Percentiles rank a stretch among this genome's conserved stretches.
These are phyloP conservation scores for Corythaeola cristata DNA, from an alignment of 2,113 vertebrate genomes.

Conservation along the genomic window DNA sequence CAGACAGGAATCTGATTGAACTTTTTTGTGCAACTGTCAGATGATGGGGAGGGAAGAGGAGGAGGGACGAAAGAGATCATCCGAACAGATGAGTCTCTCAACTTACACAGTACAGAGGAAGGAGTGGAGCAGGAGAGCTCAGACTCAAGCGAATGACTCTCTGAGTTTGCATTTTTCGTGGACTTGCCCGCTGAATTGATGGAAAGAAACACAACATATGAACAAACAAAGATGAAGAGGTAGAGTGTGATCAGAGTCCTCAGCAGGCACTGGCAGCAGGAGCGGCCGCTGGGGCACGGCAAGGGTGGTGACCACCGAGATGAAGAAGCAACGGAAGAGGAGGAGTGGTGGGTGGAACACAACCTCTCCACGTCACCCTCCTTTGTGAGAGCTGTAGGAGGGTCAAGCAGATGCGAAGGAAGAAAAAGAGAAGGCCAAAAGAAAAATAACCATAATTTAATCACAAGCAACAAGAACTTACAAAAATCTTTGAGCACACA, in stretches of 20 bases:
- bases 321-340: conserved; percentile 67
- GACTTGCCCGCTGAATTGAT: conserved; percentile 74
- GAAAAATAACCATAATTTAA: conserved; percentile 41
- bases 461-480: conserved; percentile 45
- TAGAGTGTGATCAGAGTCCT: conserved; percentile 73
- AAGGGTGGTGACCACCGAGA: conserved; percentile 70
- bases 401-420: conserved; percentile 34
- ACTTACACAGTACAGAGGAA: conserved; percentile 83
- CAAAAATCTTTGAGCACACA: neutral
- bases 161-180: conserved; percentile 62
- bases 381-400: conserved; percentile 61
- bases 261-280: conserved; percentile 76
- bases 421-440: conserved; percentile 41
- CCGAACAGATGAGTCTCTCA: conserved; percentile 24
- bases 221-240: conserved; percentile 78
- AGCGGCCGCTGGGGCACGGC: conserved; percentile 72
- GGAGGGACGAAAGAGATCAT: conserved; percentile 2
- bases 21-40: neutral
- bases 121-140: conserved; percentile 60
- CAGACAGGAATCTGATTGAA: neutral
- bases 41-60: neutral
- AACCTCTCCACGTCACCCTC: conserved; percentile 63
- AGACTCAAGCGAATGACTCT: conserved; percentile 69
- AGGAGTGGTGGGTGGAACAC: conserved; percentile 52
- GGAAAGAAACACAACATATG: conserved; percentile 77